Conservation (phyloP, 2,888 invertebrate genomes). For the Drosophila atroscutellata region DNA sequence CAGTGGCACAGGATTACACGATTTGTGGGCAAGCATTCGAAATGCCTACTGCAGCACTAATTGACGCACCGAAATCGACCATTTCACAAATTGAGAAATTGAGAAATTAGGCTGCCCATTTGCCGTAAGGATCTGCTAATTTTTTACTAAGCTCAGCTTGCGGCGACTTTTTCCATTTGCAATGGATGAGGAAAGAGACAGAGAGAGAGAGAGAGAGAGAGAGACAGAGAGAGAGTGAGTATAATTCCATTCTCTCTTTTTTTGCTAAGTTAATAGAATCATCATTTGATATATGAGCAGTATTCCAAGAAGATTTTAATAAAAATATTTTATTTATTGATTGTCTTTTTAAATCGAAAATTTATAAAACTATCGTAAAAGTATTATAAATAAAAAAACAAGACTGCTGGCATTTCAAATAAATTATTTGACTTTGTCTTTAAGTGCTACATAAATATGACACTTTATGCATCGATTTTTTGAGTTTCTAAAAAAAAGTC, state of each 20-base stretch:
- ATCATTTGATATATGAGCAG: conserved; percentile 8
- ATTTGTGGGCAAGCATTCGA: conserved; percentile 73
- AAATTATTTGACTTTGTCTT: neutral
- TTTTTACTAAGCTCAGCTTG: conserved; percentile 56
- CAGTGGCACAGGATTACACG: conserved; percentile 70
- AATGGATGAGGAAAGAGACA: neutral
- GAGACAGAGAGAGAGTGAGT: neutral
- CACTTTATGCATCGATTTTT: conserved; percentile 40
- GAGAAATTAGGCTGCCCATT: conserved; percentile 3
- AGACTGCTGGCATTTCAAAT: neutral
- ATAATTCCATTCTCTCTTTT: neutral
- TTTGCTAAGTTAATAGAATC: neutral
- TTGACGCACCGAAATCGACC: conserved; percentile 36
- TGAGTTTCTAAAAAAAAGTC: conserved; percentile 9
- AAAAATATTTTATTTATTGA: too few species aligned
- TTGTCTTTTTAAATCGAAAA: neutral
- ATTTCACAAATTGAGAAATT: conserved; percentile 10
- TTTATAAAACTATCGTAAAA: neutral
- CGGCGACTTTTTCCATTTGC: neutral
- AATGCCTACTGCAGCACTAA: conserved; percentile 78
- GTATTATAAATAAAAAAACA: neutral
- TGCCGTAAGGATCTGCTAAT: conserved; percentile 71
- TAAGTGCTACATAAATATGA: neutral
- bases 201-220: too few species aligned
- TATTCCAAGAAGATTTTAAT: neutral